A percentile compares a stretch with the other conserved stretches of the same genome.
Evolutionary conservation across 2,797 vertebrate genomes (phyloP).

Genomic region (Alectoris magna): DNA sequence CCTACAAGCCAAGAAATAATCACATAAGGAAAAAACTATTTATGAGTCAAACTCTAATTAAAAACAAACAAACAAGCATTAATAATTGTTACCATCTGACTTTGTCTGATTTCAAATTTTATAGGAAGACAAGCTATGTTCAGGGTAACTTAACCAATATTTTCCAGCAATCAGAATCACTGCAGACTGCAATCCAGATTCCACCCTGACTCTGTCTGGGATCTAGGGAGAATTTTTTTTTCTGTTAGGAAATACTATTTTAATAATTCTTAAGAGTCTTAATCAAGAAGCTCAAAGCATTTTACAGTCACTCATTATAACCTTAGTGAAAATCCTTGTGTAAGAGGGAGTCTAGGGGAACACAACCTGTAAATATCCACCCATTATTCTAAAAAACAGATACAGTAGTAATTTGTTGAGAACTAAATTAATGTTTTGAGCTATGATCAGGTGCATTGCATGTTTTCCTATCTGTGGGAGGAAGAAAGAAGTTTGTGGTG

Average conservation of each 20-base stretch:
- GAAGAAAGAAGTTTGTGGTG: not conserved
- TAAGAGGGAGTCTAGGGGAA: not conserved
- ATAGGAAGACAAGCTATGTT: not conserved
- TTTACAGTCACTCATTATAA: not conserved
- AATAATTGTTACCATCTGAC: not conserved
- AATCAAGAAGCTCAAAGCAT: not conserved
- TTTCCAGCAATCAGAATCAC: not conserved
- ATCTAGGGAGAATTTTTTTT: not conserved
- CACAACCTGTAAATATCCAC: not conserved
- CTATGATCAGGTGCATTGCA: not conserved
- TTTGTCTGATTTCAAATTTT: not conserved
- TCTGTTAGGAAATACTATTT: not conserved
- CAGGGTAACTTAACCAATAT: not conserved
- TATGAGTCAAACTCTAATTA: not conserved
- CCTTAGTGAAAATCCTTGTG: not conserved
- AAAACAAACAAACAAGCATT: not conserved
- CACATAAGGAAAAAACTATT: not conserved
- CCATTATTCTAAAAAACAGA: not conserved
- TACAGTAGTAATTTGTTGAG: not conserved
- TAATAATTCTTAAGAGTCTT: not conserved
- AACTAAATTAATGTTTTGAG: not conserved
- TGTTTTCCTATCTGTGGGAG: not conserved
- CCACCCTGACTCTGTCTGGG: fast-evolving
- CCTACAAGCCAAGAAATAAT: not conserved
- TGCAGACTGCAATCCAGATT: not conserved